phyloP scores from a whole-genome alignment of 2,888 invertebrate genomes.

The Apomyelois bistriatella region DNA sequence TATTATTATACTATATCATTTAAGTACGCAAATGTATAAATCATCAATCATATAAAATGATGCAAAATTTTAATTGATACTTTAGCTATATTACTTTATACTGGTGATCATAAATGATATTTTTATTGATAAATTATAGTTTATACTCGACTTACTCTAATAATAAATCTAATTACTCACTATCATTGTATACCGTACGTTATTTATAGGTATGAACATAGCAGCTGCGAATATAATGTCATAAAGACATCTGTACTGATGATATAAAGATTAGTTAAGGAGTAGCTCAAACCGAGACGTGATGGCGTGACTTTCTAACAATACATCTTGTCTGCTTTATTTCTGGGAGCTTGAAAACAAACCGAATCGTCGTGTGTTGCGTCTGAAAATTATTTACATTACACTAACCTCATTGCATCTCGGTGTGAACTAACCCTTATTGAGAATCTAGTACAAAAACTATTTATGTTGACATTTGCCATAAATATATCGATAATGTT shows the following conservation, averaged over 20 bases:
- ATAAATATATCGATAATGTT: slow-evolving; percentile 6
- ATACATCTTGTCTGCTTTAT: too few species aligned
- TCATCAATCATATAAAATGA: too few species aligned
- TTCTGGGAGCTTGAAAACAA: too few species aligned
- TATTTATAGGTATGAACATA: slow-evolving; percentile 10
- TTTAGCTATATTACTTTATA: too few species aligned
- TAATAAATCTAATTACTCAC: slow-evolving; percentile 14
- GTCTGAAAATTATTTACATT: too few species aligned
- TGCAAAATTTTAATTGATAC: too few species aligned
- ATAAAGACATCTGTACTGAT: slow-evolving; percentile 7
- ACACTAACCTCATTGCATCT: background rate
- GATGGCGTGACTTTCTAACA: too few species aligned
- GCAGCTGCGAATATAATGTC: slow-evolving; percentile 12
- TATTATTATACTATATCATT: too few species aligned
- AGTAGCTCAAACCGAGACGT: background rate
- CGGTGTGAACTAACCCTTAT: background rate
- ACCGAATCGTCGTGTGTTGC: too few species aligned
- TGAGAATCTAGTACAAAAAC: slow-evolving; percentile 1
- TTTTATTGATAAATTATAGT: too few species aligned
- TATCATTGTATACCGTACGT: background rate
- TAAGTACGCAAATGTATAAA: background rate
- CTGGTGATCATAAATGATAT: too few species aligned
- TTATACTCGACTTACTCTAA: slow-evolving; percentile 14
- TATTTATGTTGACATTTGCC: slow-evolving; percentile 19
- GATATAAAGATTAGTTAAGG: slow-evolving; percentile 4